Evolutionary conservation across 2,113 vertebrate genomes (phyloP), one percentile per base, ranked within the genome.

Genomic region (Sporophila hypoxantha): DNA sequence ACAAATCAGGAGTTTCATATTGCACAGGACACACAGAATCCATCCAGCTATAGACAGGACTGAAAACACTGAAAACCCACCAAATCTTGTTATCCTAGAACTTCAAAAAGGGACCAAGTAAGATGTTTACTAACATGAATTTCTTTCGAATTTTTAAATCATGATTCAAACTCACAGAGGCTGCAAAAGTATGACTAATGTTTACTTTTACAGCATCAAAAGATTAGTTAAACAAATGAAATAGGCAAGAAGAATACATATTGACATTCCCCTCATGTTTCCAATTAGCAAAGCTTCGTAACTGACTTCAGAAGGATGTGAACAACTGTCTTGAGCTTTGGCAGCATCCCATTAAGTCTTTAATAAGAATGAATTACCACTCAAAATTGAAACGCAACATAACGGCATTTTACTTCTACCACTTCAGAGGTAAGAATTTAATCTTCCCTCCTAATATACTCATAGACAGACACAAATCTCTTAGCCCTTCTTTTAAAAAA

Each of bases 301-400:
- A 82, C 50, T 69, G 34, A 65, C 77, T 91, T 84, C 59, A 92
- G 62, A 82, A 75, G 70, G 64, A 88, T 36, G 59, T 0, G 1
- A 88, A 85, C 80, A 89, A 87, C 82, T 49, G 39, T 55, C 52
- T 18, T 36, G 50, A 66, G 42, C 52, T 88, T 74, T 82, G 56
- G 81, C 60, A 87, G 39, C 56, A 69, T 55, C 50, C 68, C 56
- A 84, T 57, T 57, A 91, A 52, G 70, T 71, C 73, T 71, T 82
- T 82, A 91, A 82, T 53, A 81, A 84, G 70, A 89, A 86, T 41
- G 62, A 93, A 91, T 76, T 86, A 67, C 75, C 34, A 76, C 17
- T 50, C 42, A 46, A 78, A 86, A 91, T 15, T 78, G 75, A 84
- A 88, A 85, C 7, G 22, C 49, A 88, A 78, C 0, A 0, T 42